Evolutionary conservation across 2,113 vertebrate species (phyloP), one percentile per base, ranked within the genome.

Genomic region (Hepsetus odoe): DNA sequence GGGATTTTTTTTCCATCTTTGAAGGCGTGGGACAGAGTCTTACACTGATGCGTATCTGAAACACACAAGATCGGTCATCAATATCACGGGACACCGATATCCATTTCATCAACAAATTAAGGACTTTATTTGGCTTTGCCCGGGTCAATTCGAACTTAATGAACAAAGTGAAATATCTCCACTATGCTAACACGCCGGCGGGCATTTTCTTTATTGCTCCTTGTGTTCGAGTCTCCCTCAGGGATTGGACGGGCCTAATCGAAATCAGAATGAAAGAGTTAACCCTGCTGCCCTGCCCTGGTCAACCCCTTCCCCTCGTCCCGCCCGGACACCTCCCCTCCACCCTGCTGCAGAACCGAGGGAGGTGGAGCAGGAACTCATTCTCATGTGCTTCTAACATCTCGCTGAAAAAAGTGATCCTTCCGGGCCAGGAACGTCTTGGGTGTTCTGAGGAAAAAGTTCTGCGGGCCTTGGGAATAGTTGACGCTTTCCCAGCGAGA

Each of bases 361-460:
- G 53, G 69, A 87, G 85, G 87, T 77, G 65, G 28, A 49, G 40
- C 49, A 49, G 30, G 65, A 75, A 71, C 83, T 86, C 85, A 12
- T 76, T 85, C 81, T 78, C 74, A 90, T 90, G 89, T 90, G 91
- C 90, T 91, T 92, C 89, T 89, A 90, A 93, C 92, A 91, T 91
- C 89, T 89, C 84, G 75, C 77, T 68, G 33, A 64, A 83, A 81
- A 88, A 90, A 90, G n/a, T n/a, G n/a, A 86, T 89, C 90, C 92
- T 89, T 86, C 82, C 30, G 86, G 92, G 89, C 80, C 74, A 89
- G 88, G 89, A 94, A 94, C 96, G 90, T 95, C 96, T 93, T 98
- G 97, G 96, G 97, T 98, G 97, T 98, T 96, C 96, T 90, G 91
- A 68, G 55, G 66, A 73, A 80, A 76, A 73, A 86, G 92, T 92